phyloP scores from a whole-genome alignment of 2,888 invertebrate species.

The Sminthurinus aureus region DNA sequence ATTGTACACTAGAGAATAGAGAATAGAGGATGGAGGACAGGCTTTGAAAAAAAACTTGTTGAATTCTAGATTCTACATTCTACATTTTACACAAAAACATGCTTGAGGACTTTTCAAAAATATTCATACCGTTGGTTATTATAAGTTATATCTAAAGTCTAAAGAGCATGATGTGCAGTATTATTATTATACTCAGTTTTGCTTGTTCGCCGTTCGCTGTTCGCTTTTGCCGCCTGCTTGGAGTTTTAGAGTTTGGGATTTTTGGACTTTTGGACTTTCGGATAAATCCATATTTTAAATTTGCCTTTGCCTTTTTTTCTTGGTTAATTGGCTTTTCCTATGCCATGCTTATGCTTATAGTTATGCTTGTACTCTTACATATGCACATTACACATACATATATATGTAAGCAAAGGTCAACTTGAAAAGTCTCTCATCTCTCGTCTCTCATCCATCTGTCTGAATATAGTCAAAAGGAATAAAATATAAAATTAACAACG shows the following conservation, averaged over 20 bases:
- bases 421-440: neutral
- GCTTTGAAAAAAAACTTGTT: neutral
- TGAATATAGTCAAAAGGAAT: constrained; percentile 27
- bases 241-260: too few relatives aligned
- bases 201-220: too few relatives aligned
- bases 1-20: neutral
- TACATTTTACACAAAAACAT: too few relatives aligned
- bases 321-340: constrained; percentile 27
- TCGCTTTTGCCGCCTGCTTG: neutral
- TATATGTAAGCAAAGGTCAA: constrained; percentile 14
- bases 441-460: neutral
- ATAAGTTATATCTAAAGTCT: too few relatives aligned
- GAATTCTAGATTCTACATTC: too few relatives aligned
- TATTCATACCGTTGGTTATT: too few relatives aligned
- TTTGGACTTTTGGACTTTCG: neutral
- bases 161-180: too few relatives aligned
- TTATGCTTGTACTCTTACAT: neutral
- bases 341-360: neutral
- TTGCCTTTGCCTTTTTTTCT: neutral
- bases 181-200: too few relatives aligned
- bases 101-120: too few relatives aligned
- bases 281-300: neutral
- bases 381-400: neutral
- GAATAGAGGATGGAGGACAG: neutral
- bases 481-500: neutral